Evolutionary conservation across 2,113 vertebrate species (phyloP), one percentile per base, ranked within the genome.

Genomic region (Charina bottae): DNA sequence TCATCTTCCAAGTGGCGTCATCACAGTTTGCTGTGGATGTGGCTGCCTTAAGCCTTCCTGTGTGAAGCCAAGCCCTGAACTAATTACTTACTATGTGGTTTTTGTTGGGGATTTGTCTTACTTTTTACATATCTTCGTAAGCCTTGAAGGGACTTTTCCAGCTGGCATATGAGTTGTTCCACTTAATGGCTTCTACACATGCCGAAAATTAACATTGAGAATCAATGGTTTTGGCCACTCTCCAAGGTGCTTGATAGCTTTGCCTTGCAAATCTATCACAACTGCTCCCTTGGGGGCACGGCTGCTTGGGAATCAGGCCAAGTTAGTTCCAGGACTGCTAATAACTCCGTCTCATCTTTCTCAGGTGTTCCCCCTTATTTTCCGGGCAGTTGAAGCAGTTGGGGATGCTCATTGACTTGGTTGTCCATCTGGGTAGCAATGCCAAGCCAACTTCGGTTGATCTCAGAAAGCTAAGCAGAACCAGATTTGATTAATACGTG

Each of bases 171-270:
- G n/a, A 24, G 68, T 83, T 54, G n/a, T 55, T 90, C n/a, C n/a
- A 12, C 53, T 78, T 90, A 90, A 90, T 90, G 64, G 68, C n/a
- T 90, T 90, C 26, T 56, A 90, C 6, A 13, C 11, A 78, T 37
- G 68, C 54, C 24, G n/a, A 56, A 89, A 83, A 56, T 24, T 33
- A 9, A 56, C n/a, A 53, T 15, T 33, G 11, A 33, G 89, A 37
- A 90, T 90, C 89, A 26, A 90, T 90, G n/a, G n/a, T 56, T 55
- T 64, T 54, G 88, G 88, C 88, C 21, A 46, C 17, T 53, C 28
- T 72, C 88, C 88, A 89, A 53, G 28, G 4, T n/a, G 53, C 53
- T 33, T 55, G 28, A 78, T 64, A 78, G 11, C 64, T 89, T 78
- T 37, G n/a, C 53, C 64, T 89, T 78, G 64, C 64, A 37, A 37